These are phyloP conservation scores for Oreochromis grahami DNA, from an alignment of 2,797 vertebrate species.

Conservation along the genomic window DNA sequence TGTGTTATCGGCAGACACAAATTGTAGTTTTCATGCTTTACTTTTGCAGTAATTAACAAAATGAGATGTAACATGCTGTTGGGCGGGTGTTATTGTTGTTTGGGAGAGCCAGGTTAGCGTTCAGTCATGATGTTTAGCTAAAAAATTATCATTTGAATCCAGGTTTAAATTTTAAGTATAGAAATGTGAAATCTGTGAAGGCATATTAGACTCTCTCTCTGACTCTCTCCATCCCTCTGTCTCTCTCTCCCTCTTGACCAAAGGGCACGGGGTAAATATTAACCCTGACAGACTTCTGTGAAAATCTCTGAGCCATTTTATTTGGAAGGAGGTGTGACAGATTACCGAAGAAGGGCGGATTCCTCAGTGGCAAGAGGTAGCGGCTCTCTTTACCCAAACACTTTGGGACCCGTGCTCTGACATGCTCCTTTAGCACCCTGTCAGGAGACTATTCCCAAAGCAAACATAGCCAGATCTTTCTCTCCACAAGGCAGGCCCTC, in stretches of 20 bases:
- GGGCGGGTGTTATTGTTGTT: background rate
- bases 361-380: conserved; percentile 78
- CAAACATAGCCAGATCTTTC: conserved; percentile 78
- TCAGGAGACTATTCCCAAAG: conserved; percentile 78
- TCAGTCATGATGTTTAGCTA: background rate
- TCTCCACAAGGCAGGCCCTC: conserved; percentile 61
- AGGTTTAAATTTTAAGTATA: background rate
- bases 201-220: background rate
- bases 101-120: background rate
- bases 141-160: background rate
- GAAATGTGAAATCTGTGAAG: background rate
- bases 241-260: conserved; percentile 49
- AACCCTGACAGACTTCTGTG: conserved; percentile 83
- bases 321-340: conserved; percentile 75
- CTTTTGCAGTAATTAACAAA: background rate
- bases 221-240: background rate
- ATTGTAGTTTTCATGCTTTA: background rate
- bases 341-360: conserved; percentile 78
- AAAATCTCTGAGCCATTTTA: conserved; percentile 82
- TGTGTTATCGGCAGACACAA: background rate
- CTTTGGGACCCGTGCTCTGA: conserved; percentile 72
- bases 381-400: conserved; percentile 73
- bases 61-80: background rate
- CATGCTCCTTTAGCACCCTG: conserved; percentile 82
- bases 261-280: conserved; percentile 81